A percentile compares a stretch with the other conserved stretches of the same genome.
These are phyloP conservation scores for Zaprionus lachaisei DNA, from an alignment of 1,140 invertebrate genomes.

Conservation along the genomic window DNA sequence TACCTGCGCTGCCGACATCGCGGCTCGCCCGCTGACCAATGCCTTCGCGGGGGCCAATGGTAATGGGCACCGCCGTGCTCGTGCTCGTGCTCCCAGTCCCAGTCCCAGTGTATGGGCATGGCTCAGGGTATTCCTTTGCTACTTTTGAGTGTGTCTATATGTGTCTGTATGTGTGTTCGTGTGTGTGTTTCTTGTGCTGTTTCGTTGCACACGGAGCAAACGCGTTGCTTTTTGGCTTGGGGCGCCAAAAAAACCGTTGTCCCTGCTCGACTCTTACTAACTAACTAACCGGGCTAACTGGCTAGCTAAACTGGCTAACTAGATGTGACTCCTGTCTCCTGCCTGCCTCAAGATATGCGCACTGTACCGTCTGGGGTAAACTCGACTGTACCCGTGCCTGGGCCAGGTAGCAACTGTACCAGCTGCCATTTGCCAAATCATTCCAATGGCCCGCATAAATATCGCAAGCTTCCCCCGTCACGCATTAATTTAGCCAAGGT, in stretches of 20 bases:
- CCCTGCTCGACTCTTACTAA: slow-evolving; percentile 71
- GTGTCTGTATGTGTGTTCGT: background rate
- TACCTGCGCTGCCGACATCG: slow-evolving; percentile 73
- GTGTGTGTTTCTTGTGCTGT: slow-evolving; percentile 16
- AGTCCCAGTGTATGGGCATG: slow-evolving; percentile 81
- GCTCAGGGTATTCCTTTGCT: slow-evolving; percentile 7
- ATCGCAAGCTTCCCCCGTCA: background rate
- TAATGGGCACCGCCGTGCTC: slow-evolving; percentile 59
- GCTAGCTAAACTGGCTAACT: slow-evolving; percentile 15
- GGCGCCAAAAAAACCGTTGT: slow-evolving; percentile 82
- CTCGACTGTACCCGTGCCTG: slow-evolving; percentile 55
- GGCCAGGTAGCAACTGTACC: slow-evolving; percentile 39
- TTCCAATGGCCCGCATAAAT: slow-evolving; percentile 47
- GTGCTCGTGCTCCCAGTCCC: slow-evolving; percentile 74
- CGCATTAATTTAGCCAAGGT: slow-evolving; percentile 6
- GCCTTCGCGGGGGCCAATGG: slow-evolving; percentile 61
- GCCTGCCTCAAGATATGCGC: slow-evolving; percentile 37
- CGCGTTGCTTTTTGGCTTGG: slow-evolving; percentile 77
- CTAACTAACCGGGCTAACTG: slow-evolving; percentile 50
- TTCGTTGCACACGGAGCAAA: slow-evolving; percentile 80
- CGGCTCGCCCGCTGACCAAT: slow-evolving; percentile 69
- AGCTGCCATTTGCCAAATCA: slow-evolving; percentile 35
- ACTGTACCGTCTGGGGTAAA: slow-evolving; percentile 21
- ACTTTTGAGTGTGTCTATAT: slow-evolving; percentile 2
- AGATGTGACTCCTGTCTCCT: slow-evolving; percentile 14